These are phyloP conservation scores for Chaetodon trifasciatus DNA, from an alignment of 2,797 vertebrate genomes.

Conservation along the genomic window DNA sequence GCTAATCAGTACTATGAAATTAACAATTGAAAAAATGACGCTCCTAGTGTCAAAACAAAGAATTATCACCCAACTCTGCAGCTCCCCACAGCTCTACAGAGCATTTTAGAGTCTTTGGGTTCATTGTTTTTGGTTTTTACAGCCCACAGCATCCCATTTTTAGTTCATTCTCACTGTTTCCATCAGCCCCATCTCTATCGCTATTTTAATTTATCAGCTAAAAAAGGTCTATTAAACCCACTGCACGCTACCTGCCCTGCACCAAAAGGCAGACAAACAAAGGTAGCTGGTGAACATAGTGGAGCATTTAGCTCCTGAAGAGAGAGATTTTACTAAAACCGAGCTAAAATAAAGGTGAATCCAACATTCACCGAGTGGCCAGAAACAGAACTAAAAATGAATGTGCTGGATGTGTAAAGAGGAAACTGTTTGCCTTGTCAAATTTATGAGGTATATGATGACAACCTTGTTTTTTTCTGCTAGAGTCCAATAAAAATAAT, in stretches of 20 bases:
- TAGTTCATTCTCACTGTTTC: neutral
- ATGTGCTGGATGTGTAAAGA: neutral
- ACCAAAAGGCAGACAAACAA: neutral
- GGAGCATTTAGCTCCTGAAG: neutral
- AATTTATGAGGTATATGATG: neutral
- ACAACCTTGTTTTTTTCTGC: neutral
- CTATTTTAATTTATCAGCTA: neutral
- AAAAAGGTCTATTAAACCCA: constrained; percentile 1
- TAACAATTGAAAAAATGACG: neutral
- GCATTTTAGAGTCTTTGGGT: neutral
- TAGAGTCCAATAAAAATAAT: neutral
- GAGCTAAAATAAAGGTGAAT: neutral
- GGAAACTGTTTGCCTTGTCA: neutral
- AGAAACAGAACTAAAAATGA: neutral
- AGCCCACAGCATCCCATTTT: neutral
- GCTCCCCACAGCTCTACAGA: neutral
- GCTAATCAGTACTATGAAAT: neutral
- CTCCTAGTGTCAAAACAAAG: neutral
- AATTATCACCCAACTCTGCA: neutral
- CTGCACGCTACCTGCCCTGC: neutral
- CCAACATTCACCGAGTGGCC: neutral
- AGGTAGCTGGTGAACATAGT: neutral
- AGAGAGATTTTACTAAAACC: constrained; percentile 12
- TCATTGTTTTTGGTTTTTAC: constrained; percentile 5
- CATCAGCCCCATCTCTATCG: neutral